Evolutionary conservation across 1,140 invertebrate genomes (phyloP).

Genomic region (Drosophila simulans): DNA sequence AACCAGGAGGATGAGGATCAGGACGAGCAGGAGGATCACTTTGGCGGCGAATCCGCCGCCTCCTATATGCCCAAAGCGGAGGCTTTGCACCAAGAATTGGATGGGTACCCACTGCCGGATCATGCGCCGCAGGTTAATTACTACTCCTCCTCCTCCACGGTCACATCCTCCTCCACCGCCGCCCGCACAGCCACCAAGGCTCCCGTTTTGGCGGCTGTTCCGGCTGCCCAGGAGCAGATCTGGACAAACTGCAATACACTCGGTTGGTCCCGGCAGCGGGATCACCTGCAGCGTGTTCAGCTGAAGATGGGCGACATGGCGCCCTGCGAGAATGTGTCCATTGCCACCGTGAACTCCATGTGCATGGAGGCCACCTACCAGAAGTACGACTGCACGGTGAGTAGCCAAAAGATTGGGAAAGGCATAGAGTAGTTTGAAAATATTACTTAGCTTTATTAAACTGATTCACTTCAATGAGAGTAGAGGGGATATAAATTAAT

Average conservation of each 20-base stretch:
- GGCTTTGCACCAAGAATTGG: constrained; percentile 66
- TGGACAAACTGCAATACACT: constrained; percentile 90
- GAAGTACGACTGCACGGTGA: constrained; percentile 92
- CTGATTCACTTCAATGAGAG: not conserved
- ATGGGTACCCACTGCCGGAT: constrained; percentile 71
- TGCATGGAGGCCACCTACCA: constrained; percentile 93
- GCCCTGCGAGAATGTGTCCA: constrained; percentile 92
- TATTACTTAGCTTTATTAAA: not conserved
- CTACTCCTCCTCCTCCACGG: constrained; percentile 34
- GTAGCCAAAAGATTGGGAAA: constrained; percentile 63
- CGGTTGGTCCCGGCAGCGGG: constrained; percentile 92
- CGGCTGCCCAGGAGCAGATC: constrained; percentile 57
- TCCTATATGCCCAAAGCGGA: constrained; percentile 76
- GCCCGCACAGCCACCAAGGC: constrained; percentile 42
- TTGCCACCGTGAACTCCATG: constrained; percentile 91
- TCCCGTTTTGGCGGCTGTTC: not conserved
- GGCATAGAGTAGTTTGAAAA: not conserved
- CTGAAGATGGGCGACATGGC: constrained; percentile 90
- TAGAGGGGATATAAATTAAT: not conserved
- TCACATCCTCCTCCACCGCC: constrained; percentile 2
- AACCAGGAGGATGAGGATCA: constrained; percentile 21
- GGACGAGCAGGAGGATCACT: constrained; percentile 28
- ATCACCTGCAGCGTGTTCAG: constrained; percentile 91
- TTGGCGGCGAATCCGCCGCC: constrained; percentile 42
- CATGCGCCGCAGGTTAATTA: constrained; percentile 76